Conservation (phyloP, 2,113 vertebrate genomes). For the Corvus cornix region DNA sequence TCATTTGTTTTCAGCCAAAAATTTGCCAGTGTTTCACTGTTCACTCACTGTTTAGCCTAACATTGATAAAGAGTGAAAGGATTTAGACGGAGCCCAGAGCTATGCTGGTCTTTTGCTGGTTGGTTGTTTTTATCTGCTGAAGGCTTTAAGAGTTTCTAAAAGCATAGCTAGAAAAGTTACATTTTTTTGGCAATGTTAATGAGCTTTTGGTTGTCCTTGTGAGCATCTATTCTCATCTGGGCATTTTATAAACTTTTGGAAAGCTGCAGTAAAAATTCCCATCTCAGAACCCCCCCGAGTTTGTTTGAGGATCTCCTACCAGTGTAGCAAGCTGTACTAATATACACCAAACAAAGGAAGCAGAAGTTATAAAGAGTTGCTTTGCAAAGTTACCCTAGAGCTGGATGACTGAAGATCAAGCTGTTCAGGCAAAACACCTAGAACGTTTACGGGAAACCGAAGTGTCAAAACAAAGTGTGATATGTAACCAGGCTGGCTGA, state of each 20-base stretch:
- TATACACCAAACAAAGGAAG: neutral
- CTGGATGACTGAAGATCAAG: neutral
- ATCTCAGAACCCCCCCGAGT: neutral
- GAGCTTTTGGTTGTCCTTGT: neutral
- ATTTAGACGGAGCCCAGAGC: neutral
- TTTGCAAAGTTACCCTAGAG: neutral
- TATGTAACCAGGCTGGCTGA: neutral
- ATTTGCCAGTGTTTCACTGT: neutral
- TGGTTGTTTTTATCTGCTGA: neutral
- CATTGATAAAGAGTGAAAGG: neutral
- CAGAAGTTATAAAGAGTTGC: neutral
- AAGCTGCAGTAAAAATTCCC: neutral
- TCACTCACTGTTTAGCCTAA: neutral
- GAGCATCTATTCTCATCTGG: neutral
- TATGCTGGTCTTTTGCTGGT: neutral
- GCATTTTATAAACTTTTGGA: neutral
- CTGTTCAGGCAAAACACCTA: neutral
- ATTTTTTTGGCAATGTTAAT: neutral
- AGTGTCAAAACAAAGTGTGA: neutral
- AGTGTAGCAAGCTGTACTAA: neutral
- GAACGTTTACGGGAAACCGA: neutral
- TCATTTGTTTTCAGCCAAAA: neutral
- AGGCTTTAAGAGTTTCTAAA: neutral
- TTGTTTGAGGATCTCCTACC: neutral
- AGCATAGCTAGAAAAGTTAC: neutral